phyloP scores from a whole-genome alignment of 2,797 vertebrate species.

The Alosa sapidissima region DNA sequence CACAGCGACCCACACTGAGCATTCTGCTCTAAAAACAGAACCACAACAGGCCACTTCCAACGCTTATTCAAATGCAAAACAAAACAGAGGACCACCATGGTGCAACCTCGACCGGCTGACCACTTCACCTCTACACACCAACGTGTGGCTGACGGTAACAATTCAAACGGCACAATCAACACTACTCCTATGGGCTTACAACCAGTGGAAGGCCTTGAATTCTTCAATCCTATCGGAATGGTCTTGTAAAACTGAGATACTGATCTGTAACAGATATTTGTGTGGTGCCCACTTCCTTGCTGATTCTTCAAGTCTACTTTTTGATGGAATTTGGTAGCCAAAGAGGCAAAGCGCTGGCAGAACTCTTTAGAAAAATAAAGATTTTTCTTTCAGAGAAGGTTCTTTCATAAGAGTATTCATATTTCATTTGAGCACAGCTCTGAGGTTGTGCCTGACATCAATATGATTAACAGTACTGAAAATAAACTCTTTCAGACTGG shows the following conservation, averaged over 20 bases:
- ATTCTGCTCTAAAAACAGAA: background rate
- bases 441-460: background rate
- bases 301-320: no score
- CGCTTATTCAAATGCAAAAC: background rate
- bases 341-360: background rate
- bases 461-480: background rate
- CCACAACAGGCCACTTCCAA: background rate
- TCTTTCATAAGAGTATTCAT: background rate
- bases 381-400: no score
- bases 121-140: background rate
- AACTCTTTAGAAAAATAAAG: background rate
- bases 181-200: no score
- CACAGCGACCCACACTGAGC: background rate
- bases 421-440: background rate
- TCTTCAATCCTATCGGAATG: background rate
- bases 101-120: background rate
- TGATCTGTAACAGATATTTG: no score
- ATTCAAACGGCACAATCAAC: no score
- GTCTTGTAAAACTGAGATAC: no score
- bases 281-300: background rate
- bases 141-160: no score
- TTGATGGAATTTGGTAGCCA: background rate
- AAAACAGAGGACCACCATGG: background rate
- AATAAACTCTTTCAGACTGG: no score
- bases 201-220: background rate